A percentile compares a stretch with the other conserved stretches of the same genome.
Evolutionary conservation across 2,888 invertebrate species (phyloP).

Genomic region (Linyphia triangularis): DNA sequence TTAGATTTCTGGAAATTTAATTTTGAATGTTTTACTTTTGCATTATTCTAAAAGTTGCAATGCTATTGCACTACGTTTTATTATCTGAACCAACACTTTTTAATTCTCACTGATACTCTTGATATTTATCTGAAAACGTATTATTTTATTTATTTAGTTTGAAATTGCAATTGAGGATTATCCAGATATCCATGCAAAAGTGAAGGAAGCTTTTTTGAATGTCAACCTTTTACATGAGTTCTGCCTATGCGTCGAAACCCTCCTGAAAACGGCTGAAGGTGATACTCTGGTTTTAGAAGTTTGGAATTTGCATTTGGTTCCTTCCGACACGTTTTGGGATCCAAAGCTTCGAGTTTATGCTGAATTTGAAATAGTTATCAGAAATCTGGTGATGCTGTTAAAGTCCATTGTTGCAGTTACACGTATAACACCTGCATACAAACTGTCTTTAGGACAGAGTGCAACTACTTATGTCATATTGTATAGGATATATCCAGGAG

Average conservation of each 20-base stretch:
- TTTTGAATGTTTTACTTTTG: no score
- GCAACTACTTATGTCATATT: constrained; percentile 93
- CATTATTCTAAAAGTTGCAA: no score
- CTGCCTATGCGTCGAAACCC: constrained; percentile 92
- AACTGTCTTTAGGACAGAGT: constrained; percentile 89
- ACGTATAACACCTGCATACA: constrained; percentile 95
- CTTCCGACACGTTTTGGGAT: constrained; percentile 77
- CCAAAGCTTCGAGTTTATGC: constrained; percentile 42
- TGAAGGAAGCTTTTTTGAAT: constrained; percentile 85
- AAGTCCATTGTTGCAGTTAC: constrained; percentile 94
- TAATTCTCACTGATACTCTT: no score
- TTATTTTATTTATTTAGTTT: constrained; percentile 83
- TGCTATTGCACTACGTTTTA: no score
- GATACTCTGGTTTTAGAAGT: constrained; percentile 94
- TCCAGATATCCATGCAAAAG: constrained; percentile 89
- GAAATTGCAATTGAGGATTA: constrained; percentile 92
- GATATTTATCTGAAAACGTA: not conserved
- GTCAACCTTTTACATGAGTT: constrained; percentile 82
- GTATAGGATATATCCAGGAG: constrained; percentile 87
- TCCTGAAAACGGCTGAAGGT: constrained; percentile 90
- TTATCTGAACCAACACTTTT: no score
- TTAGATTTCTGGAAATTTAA: no score
- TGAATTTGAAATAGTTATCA: constrained; percentile 83
- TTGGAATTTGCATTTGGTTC: constrained; percentile 86
- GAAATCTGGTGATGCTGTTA: constrained; percentile 93